Conservation (phyloP, 2,888 invertebrate species). For the Yponomeuta malinellus region DNA sequence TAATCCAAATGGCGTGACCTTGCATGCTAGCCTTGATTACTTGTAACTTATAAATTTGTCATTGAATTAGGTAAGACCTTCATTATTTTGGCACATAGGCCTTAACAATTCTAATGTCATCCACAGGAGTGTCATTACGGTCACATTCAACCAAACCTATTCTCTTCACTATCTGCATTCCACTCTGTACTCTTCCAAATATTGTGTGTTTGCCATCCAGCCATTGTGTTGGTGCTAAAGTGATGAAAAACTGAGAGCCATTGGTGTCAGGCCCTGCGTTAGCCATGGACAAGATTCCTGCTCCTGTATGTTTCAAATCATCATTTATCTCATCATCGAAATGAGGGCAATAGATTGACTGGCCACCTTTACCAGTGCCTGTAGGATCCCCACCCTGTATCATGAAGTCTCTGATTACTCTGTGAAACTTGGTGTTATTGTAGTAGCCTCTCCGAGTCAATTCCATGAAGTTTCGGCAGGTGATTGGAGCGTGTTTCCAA, state of each 20-base stretch:
- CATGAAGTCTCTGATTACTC: conserved; percentile 96
- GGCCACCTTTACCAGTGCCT: conserved; percentile 96
- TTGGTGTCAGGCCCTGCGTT: conserved; percentile 98
- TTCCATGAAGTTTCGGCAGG: conserved; percentile 98
- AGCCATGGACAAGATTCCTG: conserved; percentile 96
- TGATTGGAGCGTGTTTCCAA: conserved; percentile 98
- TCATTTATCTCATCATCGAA: conserved; percentile 97
- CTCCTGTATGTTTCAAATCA: conserved; percentile 96
- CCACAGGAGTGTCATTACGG: conserved; percentile 92
- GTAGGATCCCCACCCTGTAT: conserved; percentile 98
- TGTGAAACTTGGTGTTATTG: conserved; percentile 96
- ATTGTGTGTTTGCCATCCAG: conserved; percentile 98
- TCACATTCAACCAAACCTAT: conserved; percentile 97
- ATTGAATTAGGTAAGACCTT: neutral
- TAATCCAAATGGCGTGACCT: no score
- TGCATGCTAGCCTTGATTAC: no score
- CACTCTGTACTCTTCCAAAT: conserved; percentile 91
- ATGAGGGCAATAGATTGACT: conserved; percentile 95
- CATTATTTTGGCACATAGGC: conserved; percentile 30
- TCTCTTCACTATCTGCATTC: conserved; percentile 93
- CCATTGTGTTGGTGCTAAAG: conserved; percentile 97
- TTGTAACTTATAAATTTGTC: no score
- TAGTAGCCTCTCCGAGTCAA: conserved; percentile 95
- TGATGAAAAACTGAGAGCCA: conserved; percentile 99
- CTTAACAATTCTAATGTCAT: conserved; percentile 86